Base-by-base conservation (phyloP, 2,113 vertebrate genomes). In the Campylomormyrus tamandua region DNA sequence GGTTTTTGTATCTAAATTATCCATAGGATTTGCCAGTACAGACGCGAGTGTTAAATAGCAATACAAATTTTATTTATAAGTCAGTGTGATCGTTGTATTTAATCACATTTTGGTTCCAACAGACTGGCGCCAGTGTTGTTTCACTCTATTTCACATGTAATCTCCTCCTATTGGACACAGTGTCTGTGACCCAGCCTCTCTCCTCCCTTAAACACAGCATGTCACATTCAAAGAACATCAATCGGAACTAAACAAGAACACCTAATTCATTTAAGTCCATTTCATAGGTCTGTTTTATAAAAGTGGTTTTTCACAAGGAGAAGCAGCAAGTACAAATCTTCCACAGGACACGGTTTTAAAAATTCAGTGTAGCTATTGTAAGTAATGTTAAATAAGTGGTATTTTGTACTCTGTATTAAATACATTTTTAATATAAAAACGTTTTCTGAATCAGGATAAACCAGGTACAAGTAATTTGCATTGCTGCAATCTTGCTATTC, bases 351-450 rank as follows among this genome's bases (percentile, higher is more conserved):
- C 31, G 13, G 11, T 39, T 39, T 77, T 39, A 77, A 77, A 77
- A 77, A 77, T 39, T 77, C 70, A 77, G 70, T 77, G 15, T 39
- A 77, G 31, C 70, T 39, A 77, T 27, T 77, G 27, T 77, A 77
- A 77, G 15, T 19, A 15, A 15, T 77, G 35, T 77, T 13, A 74
- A 27, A 27, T 35, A 35, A 39, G 5, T 45, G 15, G 58, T 87
- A 66, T 83, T 84, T 53, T 83, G 70, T 90, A 10, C 39, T 58
- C 89, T 48, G 31, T 89, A 89, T 83, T 89, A 89, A 84, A 89
- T 89, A 83, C 17, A 15, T 90, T 50, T 84, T 89, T 74, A 27
- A 24, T 90, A 83, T 91, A 90, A 92, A 90, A 90, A 91, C 90
- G 91, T 80, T 87, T 90, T 91, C 80, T 88, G 39, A 91, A 58